These are phyloP conservation scores for Zaprionus capensis DNA, from an alignment of 1,140 invertebrate species.

Conservation along the genomic window DNA sequence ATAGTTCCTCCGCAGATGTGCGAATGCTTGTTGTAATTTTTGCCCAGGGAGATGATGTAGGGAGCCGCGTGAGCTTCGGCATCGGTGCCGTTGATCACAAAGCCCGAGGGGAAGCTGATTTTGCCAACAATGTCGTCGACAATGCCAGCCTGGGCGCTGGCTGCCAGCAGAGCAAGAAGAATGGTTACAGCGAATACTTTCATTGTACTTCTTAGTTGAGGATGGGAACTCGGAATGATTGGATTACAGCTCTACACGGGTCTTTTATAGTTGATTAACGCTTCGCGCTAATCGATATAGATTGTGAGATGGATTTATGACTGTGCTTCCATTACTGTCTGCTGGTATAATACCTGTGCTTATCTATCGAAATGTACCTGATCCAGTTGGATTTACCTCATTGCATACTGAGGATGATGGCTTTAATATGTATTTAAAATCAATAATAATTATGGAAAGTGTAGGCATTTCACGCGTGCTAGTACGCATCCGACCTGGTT, in stretches of 20 bases:
- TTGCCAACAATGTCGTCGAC: conserved; percentile 51
- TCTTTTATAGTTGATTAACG: conserved; percentile 50
- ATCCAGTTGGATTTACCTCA: background rate
- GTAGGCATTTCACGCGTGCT: conserved; percentile 11
- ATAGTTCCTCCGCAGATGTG: conserved; percentile 79
- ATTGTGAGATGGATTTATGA: conserved; percentile 68
- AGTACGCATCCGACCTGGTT: conserved; percentile 3
- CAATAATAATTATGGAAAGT: conserved; percentile 4
- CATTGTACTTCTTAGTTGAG: conserved; percentile 47
- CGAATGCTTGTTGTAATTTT: conserved; percentile 51
- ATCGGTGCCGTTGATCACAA: conserved; percentile 79
- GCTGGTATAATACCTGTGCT: conserved; percentile 10
- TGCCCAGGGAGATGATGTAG: conserved; percentile 75
- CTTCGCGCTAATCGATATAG: conserved; percentile 10
- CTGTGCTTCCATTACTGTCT: conserved; percentile 37
- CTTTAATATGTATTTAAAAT: background rate
- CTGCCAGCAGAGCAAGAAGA: conserved; percentile 58
- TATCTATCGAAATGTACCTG: conserved; percentile 9
- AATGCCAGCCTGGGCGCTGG: conserved; percentile 50
- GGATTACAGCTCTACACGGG: background rate
- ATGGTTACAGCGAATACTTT: conserved; percentile 67
- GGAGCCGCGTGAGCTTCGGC: conserved; percentile 73
- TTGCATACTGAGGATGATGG: background rate
- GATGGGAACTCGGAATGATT: conserved; percentile 13
- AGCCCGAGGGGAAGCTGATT: conserved; percentile 70